Evolutionary conservation across 2,888 invertebrate genomes (phyloP).

Genomic region (Oscheius sp.): DNA sequence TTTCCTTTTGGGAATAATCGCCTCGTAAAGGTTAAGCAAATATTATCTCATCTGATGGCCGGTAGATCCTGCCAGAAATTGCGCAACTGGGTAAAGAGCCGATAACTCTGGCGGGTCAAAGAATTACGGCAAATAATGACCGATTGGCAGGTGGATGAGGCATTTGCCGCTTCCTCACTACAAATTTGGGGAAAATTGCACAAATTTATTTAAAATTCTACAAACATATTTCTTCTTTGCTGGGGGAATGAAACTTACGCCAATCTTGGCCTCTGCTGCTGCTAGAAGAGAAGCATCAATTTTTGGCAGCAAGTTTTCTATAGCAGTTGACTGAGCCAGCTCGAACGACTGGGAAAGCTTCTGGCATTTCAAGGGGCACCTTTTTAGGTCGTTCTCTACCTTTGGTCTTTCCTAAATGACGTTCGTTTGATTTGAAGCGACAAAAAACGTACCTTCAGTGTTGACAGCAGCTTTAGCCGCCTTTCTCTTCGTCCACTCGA

Average conservation of each 20-base stretch:
- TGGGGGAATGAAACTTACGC: neutral
- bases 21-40: neutral
- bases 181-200: neutral
- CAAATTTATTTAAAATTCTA: neutral
- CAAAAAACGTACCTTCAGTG: too few relatives aligned
- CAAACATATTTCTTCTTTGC: neutral
- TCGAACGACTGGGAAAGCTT: neutral
- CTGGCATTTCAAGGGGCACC: neutral
- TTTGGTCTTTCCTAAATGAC: neutral
- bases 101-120: neutral
- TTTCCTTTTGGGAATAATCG: neutral
- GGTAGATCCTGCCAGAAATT: slow-evolving; percentile 1
- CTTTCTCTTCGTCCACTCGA: too few relatives aligned
- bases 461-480: too few relatives aligned
- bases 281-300: neutral
- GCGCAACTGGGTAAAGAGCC: slow-evolving; percentile 5
- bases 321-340: neutral
- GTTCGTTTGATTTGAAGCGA: too few relatives aligned
- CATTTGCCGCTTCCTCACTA: neutral
- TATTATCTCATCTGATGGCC: slow-evolving; percentile 10
- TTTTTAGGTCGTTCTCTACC: neutral
- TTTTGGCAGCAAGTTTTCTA: neutral
- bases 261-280: neutral
- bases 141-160: neutral
- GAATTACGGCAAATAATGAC: neutral